Base-by-base conservation (phyloP, 2,888 invertebrate species). In the Lithosia quadra region DNA sequence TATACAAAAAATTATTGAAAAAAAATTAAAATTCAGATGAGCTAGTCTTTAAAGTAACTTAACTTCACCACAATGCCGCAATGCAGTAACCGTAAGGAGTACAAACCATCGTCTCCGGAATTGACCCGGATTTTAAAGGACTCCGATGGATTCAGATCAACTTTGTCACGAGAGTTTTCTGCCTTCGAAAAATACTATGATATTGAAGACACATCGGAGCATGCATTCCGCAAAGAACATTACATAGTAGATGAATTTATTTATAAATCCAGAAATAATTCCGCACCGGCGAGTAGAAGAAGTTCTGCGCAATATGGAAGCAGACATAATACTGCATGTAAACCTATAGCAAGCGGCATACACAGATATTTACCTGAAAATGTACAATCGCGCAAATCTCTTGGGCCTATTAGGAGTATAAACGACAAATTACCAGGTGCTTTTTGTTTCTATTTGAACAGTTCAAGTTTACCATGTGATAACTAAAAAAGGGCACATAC, bases 321-420 rank as follows among this genome's bases (percentile, higher is more conserved):
- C 28, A 49, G 33, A 49, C 28, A 10, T 11, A 24, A 49, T 21
- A 7, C 21, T 49, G n/a, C 33, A 53, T 18, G 49, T 33, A 58
- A 56, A 62, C 67, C 61, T 13, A 36, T 61, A 60, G 2, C 24
- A 9, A 59, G 55, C 13, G n/a, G 10, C 5, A 22, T 43, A 21
- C 59, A 49, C 28, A 33, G 13, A 33, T 60, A 22, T 36, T 55
- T 53, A 55, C 18, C 36, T 53, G 3, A 28, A n/a, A 59, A 64
- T 33, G n/a, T 21, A 21, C 62, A 34, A 55, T 34, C 63, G 2
- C 13, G 11, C 22, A 63, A 36, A 55, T 34, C 71, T 0, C 15
- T 55, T 36, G 13, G 28, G 33, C 78, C 73, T 43, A 61, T 72
- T 1, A 78, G 72, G 65, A 71, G 75, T 56, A 36, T 74, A 22